phyloP scores from a whole-genome alignment of 2,113 vertebrate genomes.

The Rhinolophus ferrumequinum region DNA sequence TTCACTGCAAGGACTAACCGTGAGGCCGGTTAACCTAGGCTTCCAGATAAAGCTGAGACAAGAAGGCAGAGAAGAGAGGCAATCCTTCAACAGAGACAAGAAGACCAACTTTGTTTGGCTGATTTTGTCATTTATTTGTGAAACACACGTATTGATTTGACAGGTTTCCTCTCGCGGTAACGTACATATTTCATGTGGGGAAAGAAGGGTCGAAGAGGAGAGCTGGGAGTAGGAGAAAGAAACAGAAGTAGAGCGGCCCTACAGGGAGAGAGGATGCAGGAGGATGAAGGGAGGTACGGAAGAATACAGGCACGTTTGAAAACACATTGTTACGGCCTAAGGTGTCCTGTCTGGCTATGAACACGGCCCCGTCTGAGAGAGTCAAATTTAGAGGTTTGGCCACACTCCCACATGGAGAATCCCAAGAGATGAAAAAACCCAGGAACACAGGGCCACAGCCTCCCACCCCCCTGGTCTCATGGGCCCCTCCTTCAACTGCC shows the following conservation, averaged over 20 bases:
- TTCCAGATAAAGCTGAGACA: conserved; percentile 10
- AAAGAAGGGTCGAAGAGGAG: neutral
- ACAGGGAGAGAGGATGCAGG: neutral
- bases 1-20: neutral
- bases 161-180: conserved; percentile 43
- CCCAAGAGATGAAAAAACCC: neutral
- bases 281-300: neutral
- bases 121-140: conserved; percentile 69
- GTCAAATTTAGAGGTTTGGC: neutral
- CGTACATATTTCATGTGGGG: neutral
- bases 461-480: neutral
- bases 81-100: conserved; percentile 64
- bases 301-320: neutral
- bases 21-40: neutral
- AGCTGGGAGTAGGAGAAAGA: neutral
- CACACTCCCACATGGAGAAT: neutral
- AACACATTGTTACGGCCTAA: neutral
- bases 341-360: conserved; percentile 1
- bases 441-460: neutral
- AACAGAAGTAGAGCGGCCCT: neutral
- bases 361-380: neutral
- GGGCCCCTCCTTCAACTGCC: neutral
- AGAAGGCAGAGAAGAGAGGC: neutral
- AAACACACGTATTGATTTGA: conserved; percentile 36
- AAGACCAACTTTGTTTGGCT: conserved; percentile 60